Base-by-base conservation (phyloP, 2,113 vertebrate species). In the Zosterops pallidus region DNA sequence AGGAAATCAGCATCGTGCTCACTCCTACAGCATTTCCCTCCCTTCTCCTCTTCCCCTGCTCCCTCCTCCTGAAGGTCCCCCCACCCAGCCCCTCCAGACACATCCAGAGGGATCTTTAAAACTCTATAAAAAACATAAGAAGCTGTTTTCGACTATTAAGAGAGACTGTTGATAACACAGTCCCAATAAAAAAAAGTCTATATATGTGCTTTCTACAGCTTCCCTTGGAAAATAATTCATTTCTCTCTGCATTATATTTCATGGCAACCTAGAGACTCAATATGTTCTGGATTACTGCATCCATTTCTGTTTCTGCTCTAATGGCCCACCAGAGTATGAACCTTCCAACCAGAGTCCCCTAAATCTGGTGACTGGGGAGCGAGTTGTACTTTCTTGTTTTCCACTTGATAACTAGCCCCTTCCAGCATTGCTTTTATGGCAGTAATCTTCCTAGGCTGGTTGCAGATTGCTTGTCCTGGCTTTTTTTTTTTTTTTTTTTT, bases 241-340 rank as follows among this genome's bases (percentile, higher is more conserved):
- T 97, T 96, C 87, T 96, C 67, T 68, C 86, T 96, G 96, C 96
- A 97, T 97, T 97, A 97, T 97, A 97, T 97, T 98, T 97, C 97
- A 97, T 96, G 95, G 96, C 96, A 97, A 97, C 96, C 97, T 88
- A 95, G 97, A 97, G 97, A 97, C 95, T 97, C 95, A 92, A 95
- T 97, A 97, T 96, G 96, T 97, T 98, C 96, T 97, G 96, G 97
- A 98, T 97, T 97, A 97, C 97, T 98, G 97, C 97, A 96, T 97
- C 96, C 96, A 97, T 98, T 97, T 96, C 95, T 97, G 96, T 93
- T 96, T 88, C 94, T 83, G 91, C 65, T 95, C 87, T 97, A 97
- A 97, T 86, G 97, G 97, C 96, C 92, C 96, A 97, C 94, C 50
- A 42, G 97, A 96, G 96, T 90, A 83, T 47, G 92, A 96, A 96